These are phyloP conservation scores for Ceratoteleas bidentatus DNA, from an alignment of 1,140 invertebrate species.

Conservation along the genomic window DNA sequence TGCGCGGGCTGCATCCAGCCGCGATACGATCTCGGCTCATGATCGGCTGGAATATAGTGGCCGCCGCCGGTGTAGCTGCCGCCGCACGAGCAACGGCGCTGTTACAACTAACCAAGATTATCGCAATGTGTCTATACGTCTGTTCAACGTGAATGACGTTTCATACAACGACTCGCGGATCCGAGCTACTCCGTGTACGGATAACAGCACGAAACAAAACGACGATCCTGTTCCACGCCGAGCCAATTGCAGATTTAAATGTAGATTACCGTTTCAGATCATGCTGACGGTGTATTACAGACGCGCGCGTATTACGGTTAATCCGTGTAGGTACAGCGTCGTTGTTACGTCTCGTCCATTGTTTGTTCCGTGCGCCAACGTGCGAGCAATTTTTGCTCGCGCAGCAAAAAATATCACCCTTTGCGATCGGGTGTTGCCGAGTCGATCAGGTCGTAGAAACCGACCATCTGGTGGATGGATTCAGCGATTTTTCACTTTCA, in stretches of 20 bases:
- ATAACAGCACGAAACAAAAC: conserved; percentile 48
- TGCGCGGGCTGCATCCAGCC: conserved; percentile 41
- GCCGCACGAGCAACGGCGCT: conserved; percentile 46
- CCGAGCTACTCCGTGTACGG: conserved; percentile 44
- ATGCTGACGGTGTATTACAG: conserved; percentile 25
- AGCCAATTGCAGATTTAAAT: conserved; percentile 58
- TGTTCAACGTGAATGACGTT: conserved; percentile 64
- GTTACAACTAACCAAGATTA: conserved; percentile 53
- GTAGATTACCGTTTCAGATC: conserved; percentile 61
- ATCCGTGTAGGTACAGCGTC: conserved; percentile 5
- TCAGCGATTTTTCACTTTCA: too few species aligned
- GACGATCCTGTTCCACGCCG: conserved; percentile 57
- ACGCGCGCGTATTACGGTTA: conserved; percentile 36
- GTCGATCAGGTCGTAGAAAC: too few species aligned
- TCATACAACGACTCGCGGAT: conserved; percentile 49
- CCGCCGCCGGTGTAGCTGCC: conserved; percentile 40
- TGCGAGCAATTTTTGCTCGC: background rate
- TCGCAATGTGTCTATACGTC: conserved; percentile 65
- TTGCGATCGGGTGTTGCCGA: too few species aligned
- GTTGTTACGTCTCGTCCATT: conserved; percentile 10
- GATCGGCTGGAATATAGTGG: conserved; percentile 61
- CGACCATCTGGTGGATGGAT: too few species aligned
- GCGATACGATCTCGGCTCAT: conserved; percentile 62
- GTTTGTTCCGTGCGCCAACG: conserved; percentile 9
- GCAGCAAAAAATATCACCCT: too few species aligned